phyloP scores from a whole-genome alignment of 2,797 vertebrate genomes.

The Pangasius mekongensis region DNA sequence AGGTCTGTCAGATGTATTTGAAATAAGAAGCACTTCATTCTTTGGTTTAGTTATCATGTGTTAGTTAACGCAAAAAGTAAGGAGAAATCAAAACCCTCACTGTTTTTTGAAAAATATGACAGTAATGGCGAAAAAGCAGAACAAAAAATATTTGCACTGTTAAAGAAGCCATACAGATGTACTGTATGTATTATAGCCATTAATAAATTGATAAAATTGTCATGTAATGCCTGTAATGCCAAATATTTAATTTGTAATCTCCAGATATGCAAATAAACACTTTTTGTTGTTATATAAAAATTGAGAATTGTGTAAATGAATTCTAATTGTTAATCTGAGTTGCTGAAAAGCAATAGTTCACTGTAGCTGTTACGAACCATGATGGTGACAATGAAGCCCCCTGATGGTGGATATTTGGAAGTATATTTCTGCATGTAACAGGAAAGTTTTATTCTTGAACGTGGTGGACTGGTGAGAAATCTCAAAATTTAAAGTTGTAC shows the following conservation, averaged over 20 bases:
- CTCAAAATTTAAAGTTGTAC: neutral
- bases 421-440: neutral
- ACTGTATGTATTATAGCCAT: neutral
- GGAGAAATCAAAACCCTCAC: neutral
- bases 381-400: neutral
- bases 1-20: conserved; percentile 5
- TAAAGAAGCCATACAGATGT: neutral
- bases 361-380: neutral
- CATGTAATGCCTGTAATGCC: neutral
- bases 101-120: neutral
- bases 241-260: neutral
- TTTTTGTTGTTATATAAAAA: neutral
- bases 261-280: conserved; percentile 16
- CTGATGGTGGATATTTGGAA: neutral
- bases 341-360: neutral
- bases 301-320: neutral
- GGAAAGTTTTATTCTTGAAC: neutral
- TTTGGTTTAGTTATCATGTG: neutral
- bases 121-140: neutral
- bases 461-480: neutral
- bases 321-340: neutral
- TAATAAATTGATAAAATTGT: neutral
- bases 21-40: neutral
- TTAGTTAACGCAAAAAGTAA: neutral
- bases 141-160: conserved; percentile 6